Conservation (phyloP, 2,888 invertebrate species). For the Drosophila limbata region DNA sequence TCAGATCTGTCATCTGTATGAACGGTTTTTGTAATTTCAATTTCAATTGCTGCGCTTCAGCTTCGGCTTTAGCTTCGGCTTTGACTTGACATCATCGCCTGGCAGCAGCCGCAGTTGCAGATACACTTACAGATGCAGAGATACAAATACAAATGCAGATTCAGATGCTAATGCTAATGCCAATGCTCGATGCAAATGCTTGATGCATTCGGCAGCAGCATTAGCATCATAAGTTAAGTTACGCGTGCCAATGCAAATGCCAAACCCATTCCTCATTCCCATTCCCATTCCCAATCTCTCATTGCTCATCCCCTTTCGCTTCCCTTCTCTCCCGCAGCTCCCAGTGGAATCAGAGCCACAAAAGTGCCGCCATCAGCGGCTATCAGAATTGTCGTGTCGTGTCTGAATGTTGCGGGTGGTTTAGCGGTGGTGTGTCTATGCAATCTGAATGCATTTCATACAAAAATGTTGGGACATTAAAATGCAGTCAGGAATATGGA, state of each 20-base stretch:
- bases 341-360: slow-evolving; percentile 40
- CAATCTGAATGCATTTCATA: slow-evolving; percentile 68
- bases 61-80: slow-evolving; percentile 3
- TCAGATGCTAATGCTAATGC: slow-evolving; percentile 37
- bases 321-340: background rate
- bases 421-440: slow-evolving; percentile 19
- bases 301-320: slow-evolving; percentile 2
- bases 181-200: slow-evolving; percentile 31
- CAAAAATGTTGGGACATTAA: slow-evolving; percentile 60
- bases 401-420: background rate
- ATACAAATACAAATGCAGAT: background rate
- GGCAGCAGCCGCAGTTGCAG: slow-evolving; percentile 32
- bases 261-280: slow-evolving; percentile 5
- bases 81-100: slow-evolving; percentile 71
- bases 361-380: slow-evolving; percentile 54
- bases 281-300: slow-evolving; percentile 5
- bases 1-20: slow-evolving; percentile 23
- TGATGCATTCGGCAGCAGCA: slow-evolving; percentile 40
- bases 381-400: slow-evolving; percentile 6
- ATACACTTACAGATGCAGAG: background rate
- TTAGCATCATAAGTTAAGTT: slow-evolving; percentile 58
- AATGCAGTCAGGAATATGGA: slow-evolving; percentile 43
- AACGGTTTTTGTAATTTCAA: slow-evolving; percentile 72
- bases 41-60: slow-evolving; percentile 53
- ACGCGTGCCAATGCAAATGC: slow-evolving; percentile 58